Base-by-base conservation (phyloP, 2,888 invertebrate species). In the Drosophila aldrichi region DNA sequence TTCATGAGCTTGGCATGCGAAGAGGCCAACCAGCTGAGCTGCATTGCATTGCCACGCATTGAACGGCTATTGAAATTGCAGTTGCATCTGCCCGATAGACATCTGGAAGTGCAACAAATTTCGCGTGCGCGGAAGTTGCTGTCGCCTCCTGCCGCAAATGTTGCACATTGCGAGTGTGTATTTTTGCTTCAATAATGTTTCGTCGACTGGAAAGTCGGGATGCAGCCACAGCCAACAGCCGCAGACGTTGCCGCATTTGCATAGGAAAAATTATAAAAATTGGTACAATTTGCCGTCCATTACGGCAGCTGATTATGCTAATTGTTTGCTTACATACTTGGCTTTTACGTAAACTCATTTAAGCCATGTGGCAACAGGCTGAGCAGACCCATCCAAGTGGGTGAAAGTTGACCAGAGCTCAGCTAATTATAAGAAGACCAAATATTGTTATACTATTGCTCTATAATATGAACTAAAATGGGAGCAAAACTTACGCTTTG, bases 251-350 rank as follows among this genome's bases (percentile, higher is more conserved):
- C 82, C 71, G 86, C 83, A 86, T 76, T 80, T 68, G 29, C 65
- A 76, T 77, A 63, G 76, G 59, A 81, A 81, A 70, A 87, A 84
- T 85, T 79, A 89, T 82, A 60, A 70, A 89, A 89, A 84, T 84
- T 89, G 88, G 80, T 79, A 89, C 89, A 85, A 89, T 89, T 84
- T 82, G 64, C 76, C 67, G 69, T 57, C 65, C 70, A 83, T 88
- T 83, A 67, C 87, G 69, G 79, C 82, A 81, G 78, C 78, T 67
- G 57, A 72, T 74, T 76, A 76, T 76, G 79, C 44, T 86, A 88
- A 86, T 88, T 86, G 84, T 74, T 81, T 63, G 65, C 62, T 74
- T 69, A 68, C 70, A 77, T 82, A 82, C 63, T 54, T 56, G 22
- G 52, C 36, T 46, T 71, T 82, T 82, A 88, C 80, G 86, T 85